A percentile compares a stretch with the other conserved stretches of the same genome.
phyloP scores from a whole-genome alignment of 2,113 vertebrate genomes.

The Etheostoma spectabile region DNA sequence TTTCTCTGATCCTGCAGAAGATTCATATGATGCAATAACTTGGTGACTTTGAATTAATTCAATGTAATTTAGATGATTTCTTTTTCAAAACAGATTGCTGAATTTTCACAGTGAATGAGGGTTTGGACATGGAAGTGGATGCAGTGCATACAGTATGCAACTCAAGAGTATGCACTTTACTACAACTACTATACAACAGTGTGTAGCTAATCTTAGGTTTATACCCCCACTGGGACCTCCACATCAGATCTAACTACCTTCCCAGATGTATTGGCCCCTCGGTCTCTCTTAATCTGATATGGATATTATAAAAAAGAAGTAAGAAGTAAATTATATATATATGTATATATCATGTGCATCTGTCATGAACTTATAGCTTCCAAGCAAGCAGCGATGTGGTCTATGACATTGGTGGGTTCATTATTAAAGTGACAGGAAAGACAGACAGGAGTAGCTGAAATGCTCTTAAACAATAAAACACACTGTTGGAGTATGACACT shows the following conservation, averaged over 20 bases:
- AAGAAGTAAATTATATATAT: constrained; percentile 45
- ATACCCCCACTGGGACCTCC: constrained; percentile 3
- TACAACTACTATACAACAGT: neutral
- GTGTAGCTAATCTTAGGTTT: neutral
- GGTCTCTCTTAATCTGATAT: constrained; percentile 31
- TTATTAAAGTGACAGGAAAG: neutral
- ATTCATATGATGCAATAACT: constrained; percentile 40
- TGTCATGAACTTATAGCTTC: constrained; percentile 25
- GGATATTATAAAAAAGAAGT: constrained; percentile 38
- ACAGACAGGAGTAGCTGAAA: neutral
- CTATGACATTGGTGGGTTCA: neutral
- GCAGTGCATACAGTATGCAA: too few species aligned
- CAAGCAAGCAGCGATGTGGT: neutral
- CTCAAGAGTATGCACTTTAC: neutral
- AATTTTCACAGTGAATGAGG: constrained; percentile 14
- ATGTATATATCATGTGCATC: constrained; percentile 34
- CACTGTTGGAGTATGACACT: neutral
- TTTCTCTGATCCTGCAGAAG: constrained; percentile 6
- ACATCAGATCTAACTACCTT: neutral
- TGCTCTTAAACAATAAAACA: neutral
- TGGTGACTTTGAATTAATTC: constrained; percentile 28
- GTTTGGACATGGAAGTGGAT: constrained; percentile 2
- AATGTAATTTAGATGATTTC: constrained; percentile 35
- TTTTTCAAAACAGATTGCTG: constrained; percentile 22
- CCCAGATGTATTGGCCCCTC: neutral